phyloP scores from a whole-genome alignment of 1,140 invertebrate species.

The Onthophagus taurus region DNA sequence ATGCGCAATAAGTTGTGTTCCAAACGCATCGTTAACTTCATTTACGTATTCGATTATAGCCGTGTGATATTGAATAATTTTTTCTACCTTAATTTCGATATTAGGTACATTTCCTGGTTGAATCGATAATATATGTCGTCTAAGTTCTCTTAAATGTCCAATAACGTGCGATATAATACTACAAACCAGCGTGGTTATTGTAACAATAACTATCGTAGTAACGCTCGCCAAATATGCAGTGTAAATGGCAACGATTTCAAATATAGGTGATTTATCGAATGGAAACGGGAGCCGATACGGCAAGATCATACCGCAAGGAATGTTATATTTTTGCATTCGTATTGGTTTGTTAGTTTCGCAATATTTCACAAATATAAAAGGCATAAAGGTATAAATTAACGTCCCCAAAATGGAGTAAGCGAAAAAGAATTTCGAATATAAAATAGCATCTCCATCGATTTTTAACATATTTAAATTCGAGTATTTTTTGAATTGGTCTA shows the following conservation, averaged over 20 bases:
- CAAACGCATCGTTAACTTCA: slow-evolving; percentile 23
- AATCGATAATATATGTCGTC: neutral
- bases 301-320: slow-evolving; percentile 25
- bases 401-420: slow-evolving; percentile 25
- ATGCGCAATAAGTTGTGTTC: slow-evolving; percentile 25
- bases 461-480: slow-evolving; percentile 7
- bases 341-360: slow-evolving; percentile 14
- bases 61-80: slow-evolving; percentile 21
- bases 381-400: slow-evolving; percentile 22
- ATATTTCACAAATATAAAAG: slow-evolving; percentile 19
- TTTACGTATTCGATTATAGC: slow-evolving; percentile 25
- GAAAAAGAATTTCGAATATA: slow-evolving; percentile 24
- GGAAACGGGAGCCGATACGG: slow-evolving; percentile 23
- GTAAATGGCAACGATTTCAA: slow-evolving; percentile 23
- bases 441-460: slow-evolving; percentile 20
- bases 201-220: slow-evolving; percentile 20
- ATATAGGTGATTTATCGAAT: slow-evolving; percentile 21
- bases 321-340: slow-evolving; percentile 16
- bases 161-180: slow-evolving; percentile 25
- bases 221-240: slow-evolving; percentile 19
- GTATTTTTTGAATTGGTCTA: slow-evolving; percentile 20
- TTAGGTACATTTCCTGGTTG: slow-evolving; percentile 10
- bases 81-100: slow-evolving; percentile 3
- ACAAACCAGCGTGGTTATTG: slow-evolving; percentile 23
- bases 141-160: slow-evolving; percentile 21